phyloP scores from a whole-genome alignment of 30 jellyfish, hydroid and myxozoan genomes.

The Hydractinia echinata region DNA sequence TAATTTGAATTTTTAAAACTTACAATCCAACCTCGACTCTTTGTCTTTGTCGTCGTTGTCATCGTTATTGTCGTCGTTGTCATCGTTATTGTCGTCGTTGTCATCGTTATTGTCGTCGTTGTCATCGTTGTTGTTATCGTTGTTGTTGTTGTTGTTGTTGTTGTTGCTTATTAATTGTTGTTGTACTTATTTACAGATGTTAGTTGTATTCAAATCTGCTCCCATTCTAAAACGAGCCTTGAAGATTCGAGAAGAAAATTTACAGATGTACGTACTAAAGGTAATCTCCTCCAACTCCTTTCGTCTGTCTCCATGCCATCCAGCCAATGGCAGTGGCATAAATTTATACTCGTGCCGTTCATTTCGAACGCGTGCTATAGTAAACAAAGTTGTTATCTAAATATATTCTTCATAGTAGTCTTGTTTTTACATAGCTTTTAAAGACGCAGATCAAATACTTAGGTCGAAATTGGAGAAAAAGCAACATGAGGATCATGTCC shows the following conservation, averaged over 20 bases:
- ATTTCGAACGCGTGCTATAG: neutral
- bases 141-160: no score
- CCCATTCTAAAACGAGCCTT: constrained; percentile 89
- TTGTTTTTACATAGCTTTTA: constrained; percentile 40
- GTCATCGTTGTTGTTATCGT: neutral
- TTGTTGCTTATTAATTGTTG: neutral
- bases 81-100: no score
- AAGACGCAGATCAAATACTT: constrained; percentile 88
- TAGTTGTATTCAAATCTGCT: constrained; percentile 94
- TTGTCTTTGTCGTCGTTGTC: no score
- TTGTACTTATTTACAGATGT: constrained; percentile 54
- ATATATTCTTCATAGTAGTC: no score
- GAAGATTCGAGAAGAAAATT: constrained; percentile 80
- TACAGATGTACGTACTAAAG: constrained; percentile 84
- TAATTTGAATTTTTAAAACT: no score
- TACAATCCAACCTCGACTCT: no score
- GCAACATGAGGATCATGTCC: constrained; percentile 92
- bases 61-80: no score
- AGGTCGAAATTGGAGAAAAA: constrained; percentile 97
- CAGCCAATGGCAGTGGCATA: neutral
- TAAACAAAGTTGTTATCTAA: no score
- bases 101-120: neutral
- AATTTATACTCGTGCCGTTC: neutral
- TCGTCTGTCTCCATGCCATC: neutral
- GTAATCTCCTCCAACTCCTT: constrained; percentile 9